Evolutionary conservation across 2,113 vertebrate species (phyloP).

Genomic region (Cochlearius cochlearius): DNA sequence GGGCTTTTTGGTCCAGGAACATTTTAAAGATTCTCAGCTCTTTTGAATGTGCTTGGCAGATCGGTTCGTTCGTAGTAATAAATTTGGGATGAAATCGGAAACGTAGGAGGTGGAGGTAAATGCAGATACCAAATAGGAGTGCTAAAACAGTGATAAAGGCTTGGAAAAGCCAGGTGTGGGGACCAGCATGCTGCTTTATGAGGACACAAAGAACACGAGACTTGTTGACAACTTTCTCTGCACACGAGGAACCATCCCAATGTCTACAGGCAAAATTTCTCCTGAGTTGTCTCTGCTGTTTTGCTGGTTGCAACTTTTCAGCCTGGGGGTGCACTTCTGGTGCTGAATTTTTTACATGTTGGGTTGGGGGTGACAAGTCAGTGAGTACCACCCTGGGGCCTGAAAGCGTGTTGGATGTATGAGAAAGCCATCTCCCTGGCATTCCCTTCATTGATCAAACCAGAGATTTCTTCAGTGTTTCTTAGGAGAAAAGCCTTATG

Average conservation of each 20-base stretch:
- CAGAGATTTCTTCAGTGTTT: neutral
- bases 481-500: neutral
- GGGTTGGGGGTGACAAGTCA: neutral
- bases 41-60: neutral
- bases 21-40: neutral
- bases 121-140: neutral
- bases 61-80: neutral
- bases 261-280: neutral
- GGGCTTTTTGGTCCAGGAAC: neutral
- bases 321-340: neutral
- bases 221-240: neutral
- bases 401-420: neutral
- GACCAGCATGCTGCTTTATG: neutral
- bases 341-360: neutral
- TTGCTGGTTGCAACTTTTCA: neutral
- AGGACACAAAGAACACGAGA: neutral
- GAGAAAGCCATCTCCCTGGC: neutral
- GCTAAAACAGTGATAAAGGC: neutral
- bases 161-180: neutral
- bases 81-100: neutral
- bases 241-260: rapidly evolving
- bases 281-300: neutral
- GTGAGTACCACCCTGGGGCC: neutral
- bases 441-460: neutral
- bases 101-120: neutral